These are phyloP conservation scores for Parotocinclus haroldoi DNA, from an alignment of 2,797 vertebrate genomes.

Conservation along the genomic window DNA sequence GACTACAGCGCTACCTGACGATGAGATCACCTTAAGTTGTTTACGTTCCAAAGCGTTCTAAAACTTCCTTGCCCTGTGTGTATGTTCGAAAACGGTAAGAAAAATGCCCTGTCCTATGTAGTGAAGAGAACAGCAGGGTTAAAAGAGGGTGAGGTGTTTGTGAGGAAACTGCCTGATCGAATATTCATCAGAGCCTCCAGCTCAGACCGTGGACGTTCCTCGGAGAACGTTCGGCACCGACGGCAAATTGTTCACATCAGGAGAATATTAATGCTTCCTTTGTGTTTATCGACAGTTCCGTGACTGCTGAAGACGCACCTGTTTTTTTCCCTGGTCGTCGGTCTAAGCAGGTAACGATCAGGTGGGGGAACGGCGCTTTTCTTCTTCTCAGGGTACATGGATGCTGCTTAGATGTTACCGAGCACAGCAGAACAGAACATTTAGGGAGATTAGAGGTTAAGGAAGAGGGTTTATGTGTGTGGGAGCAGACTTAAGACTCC, in stretches of 20 bases:
- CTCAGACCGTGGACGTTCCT: slow-evolving; percentile 45
- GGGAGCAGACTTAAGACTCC: no score
- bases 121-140: slow-evolving; percentile 24
- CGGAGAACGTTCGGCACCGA: slow-evolving; percentile 53
- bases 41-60: no score
- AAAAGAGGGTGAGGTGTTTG: slow-evolving; percentile 46
- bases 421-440: no score
- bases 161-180: slow-evolving; percentile 56
- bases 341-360: neutral
- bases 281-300: slow-evolving; percentile 61
- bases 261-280: slow-evolving; percentile 61
- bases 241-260: slow-evolving; percentile 60
- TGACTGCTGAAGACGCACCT: slow-evolving; percentile 34
- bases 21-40: no score
- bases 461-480: no score
- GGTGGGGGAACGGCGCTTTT: no score
- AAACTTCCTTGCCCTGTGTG: no score
- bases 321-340: neutral
- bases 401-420: no score
- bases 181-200: slow-evolving; percentile 63
- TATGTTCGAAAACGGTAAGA: no score
- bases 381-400: no score
- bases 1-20: no score
- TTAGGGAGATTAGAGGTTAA: no score
- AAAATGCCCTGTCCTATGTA: neutral